Conservation (phyloP, 2,888 invertebrate genomes). For the Chaitophorus viminalis region DNA sequence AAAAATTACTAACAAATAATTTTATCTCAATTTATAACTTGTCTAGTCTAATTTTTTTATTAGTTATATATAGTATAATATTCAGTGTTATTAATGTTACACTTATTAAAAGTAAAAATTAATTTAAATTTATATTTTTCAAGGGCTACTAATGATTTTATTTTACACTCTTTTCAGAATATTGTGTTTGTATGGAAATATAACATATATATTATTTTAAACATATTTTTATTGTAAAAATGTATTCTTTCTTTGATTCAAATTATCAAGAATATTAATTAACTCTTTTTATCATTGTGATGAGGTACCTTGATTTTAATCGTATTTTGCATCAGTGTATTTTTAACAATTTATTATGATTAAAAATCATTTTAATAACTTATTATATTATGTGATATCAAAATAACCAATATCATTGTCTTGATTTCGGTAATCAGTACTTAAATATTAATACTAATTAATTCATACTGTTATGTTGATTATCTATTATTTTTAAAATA, state of each 20-base stretch:
- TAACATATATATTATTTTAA: neutral
- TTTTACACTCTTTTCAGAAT: neutral
- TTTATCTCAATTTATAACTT: constrained; percentile 30
- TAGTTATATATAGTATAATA: constrained; percentile 1
- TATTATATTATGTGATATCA: neutral
- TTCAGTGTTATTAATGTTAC: neutral
- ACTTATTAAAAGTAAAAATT: neutral
- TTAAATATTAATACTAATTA: neutral
- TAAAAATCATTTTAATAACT: neutral
- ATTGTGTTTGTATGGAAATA: neutral
- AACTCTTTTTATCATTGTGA: neutral
- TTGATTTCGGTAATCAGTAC: neutral
- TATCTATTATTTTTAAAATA: neutral
- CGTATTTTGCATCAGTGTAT: neutral
- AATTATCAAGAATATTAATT: neutral
- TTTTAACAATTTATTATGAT: neutral
- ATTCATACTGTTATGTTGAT: neutral
- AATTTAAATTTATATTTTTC: neutral
- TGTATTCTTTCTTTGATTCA: neutral
- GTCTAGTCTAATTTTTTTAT: constrained; percentile 37
- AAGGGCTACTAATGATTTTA: neutral
- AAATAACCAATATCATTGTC: neutral
- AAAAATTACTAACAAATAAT: neutral
- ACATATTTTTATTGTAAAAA: neutral
- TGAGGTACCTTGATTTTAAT: neutral